Evolutionary conservation across 2,888 invertebrate species (phyloP).

Genomic region (Trachelus stipa): DNA sequence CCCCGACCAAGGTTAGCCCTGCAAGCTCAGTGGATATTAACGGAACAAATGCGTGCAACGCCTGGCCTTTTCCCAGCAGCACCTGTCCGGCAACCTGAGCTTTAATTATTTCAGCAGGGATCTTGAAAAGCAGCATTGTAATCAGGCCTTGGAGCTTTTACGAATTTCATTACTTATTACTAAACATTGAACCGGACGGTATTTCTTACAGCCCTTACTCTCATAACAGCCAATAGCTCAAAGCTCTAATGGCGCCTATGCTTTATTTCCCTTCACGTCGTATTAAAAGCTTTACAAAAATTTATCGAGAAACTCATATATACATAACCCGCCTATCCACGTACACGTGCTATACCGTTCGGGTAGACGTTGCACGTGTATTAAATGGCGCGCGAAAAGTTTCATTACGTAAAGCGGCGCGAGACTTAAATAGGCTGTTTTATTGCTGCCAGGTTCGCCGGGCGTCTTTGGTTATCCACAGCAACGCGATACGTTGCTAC

Average conservation of each 20-base stretch:
- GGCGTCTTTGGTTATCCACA: background rate
- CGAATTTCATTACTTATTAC: background rate
- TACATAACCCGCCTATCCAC: background rate
- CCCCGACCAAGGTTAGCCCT: background rate
- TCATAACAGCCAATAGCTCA: too few relatives aligned
- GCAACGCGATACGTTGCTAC: background rate
- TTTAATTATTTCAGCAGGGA: background rate
- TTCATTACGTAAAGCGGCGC: background rate
- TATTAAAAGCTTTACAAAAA: background rate
- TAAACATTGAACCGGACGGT: too few relatives aligned
- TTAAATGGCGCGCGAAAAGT: background rate
- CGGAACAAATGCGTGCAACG: background rate
- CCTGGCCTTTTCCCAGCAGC: background rate
- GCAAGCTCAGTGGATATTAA: background rate
- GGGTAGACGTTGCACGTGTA: background rate
- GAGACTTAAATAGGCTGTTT: background rate
- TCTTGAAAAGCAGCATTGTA: background rate
- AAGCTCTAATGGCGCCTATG: too few relatives aligned
- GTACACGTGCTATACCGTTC: background rate
- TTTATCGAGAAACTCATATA: background rate
- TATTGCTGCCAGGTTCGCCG: background rate
- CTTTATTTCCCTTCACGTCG: too few relatives aligned
- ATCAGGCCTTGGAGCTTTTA: background rate
- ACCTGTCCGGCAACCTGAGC: background rate
- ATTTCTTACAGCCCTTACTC: too few relatives aligned